Evolutionary conservation across 2,113 vertebrate genomes (phyloP).

Genomic region (Saguinus imperator): DNA sequence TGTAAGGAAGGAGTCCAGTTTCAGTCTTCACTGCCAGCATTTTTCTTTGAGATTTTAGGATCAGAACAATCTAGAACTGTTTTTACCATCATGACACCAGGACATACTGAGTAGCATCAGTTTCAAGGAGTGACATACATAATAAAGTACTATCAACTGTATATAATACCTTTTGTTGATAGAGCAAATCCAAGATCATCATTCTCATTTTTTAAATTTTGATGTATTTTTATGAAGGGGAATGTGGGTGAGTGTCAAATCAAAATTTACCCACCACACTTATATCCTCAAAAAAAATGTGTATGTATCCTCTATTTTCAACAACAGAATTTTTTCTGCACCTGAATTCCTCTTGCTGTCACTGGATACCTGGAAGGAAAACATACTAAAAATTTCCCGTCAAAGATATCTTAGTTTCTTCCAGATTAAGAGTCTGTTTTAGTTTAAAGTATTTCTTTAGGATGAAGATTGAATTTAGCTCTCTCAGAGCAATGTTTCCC

Average conservation of each 20-base stretch:
- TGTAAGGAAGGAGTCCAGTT: no score
- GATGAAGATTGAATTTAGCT: not conserved
- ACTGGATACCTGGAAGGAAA: not conserved
- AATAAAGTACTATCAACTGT: not conserved
- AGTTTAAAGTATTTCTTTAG: not conserved
- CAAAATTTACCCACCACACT: not conserved
- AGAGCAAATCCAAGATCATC: not conserved
- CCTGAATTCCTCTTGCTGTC: not conserved
- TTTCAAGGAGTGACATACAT: not conserved
- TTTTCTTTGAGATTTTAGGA: slow-evolving; percentile 30
- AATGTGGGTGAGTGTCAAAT: not conserved
- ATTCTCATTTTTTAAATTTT: not conserved
- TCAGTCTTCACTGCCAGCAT: not conserved
- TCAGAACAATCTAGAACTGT: not conserved
- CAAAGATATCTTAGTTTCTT: not conserved
- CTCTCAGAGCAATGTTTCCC: not conserved
- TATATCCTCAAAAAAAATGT: not conserved
- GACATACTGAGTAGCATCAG: not conserved
- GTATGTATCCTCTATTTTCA: not conserved
- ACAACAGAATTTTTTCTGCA: not conserved
- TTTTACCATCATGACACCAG: not conserved
- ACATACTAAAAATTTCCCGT: not conserved
- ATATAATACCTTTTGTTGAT: not conserved
- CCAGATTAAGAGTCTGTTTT: not conserved
- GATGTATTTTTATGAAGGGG: not conserved